These are phyloP conservation scores for Xylota segnis DNA, from an alignment of 2,888 invertebrate genomes.

Conservation along the genomic window DNA sequence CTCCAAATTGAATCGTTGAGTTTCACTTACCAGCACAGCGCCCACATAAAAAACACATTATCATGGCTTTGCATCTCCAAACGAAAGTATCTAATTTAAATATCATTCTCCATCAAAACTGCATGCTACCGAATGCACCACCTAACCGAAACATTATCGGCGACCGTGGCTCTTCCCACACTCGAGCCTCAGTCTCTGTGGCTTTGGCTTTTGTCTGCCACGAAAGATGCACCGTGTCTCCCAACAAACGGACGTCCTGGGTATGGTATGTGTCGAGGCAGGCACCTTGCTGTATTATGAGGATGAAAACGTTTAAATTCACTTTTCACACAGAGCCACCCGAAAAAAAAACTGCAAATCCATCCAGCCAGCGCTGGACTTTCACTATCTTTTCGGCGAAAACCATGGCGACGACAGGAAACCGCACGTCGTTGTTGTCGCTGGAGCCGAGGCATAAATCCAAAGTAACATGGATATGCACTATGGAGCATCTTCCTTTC, in stretches of 20 bases:
- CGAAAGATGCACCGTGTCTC: slow-evolving; percentile 15
- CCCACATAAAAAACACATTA: neutral
- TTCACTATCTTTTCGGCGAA: slow-evolving; percentile 57
- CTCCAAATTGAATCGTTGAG: neutral
- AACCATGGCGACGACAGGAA: slow-evolving; percentile 45
- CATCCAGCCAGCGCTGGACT: slow-evolving; percentile 34
- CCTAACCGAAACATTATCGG: slow-evolving; percentile 30
- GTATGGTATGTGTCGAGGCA: neutral
- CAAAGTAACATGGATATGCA: slow-evolving; percentile 46
- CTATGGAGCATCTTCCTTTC: slow-evolving; percentile 65
- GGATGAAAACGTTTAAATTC: slow-evolving; percentile 49
- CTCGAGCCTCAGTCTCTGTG: neutral
- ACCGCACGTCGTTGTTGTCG: slow-evolving; percentile 31
- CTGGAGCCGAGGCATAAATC: slow-evolving; percentile 31
- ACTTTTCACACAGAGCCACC: slow-evolving; percentile 39
- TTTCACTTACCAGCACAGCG: slow-evolving; percentile 1
- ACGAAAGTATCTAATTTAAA: slow-evolving; percentile 36
- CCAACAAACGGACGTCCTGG: slow-evolving; percentile 28
- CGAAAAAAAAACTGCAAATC: slow-evolving; percentile 1
- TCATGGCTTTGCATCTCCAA: neutral
- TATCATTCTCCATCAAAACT: slow-evolving; percentile 30
- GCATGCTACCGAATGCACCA: slow-evolving; percentile 39
- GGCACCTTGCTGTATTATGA: slow-evolving; percentile 30
- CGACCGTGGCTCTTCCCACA: slow-evolving; percentile 41
- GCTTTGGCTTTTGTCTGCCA: slow-evolving; percentile 10